These are phyloP conservation scores for Hestina assimilis DNA, from an alignment of 1,140 invertebrate genomes.

Conservation along the genomic window DNA sequence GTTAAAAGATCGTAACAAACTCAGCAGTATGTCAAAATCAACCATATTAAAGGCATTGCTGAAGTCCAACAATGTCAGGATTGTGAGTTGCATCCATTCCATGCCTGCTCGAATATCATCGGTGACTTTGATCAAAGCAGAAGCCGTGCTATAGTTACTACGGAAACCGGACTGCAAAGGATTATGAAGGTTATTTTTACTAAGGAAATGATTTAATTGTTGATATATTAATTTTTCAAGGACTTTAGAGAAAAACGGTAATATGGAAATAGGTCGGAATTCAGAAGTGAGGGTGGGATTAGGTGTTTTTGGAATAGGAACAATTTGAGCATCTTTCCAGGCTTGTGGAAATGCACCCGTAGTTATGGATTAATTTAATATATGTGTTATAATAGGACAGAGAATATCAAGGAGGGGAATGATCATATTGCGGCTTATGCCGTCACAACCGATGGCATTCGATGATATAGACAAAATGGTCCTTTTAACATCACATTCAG, in stretches of 20 bases:
- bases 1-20: background rate
- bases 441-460: background rate
- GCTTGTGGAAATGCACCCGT: background rate
- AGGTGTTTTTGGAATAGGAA: constrained; percentile 3
- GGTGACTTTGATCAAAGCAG: constrained; percentile 4
- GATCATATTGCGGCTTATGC: constrained; percentile 3
- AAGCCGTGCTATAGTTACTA: background rate
- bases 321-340: background rate
- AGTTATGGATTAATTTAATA: constrained; percentile 4
- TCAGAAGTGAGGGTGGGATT: background rate
- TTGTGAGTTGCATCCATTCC: constrained; percentile 2
- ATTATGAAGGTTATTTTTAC: background rate
- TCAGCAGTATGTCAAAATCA: background rate
- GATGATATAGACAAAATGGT: background rate
- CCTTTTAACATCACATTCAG: background rate
- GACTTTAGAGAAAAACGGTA: constrained; percentile 2
- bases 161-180: constrained; percentile 11
- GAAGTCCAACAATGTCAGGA: background rate
- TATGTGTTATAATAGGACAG: constrained; percentile 10
- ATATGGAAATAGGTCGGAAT: constrained; percentile 7
- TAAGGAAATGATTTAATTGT: background rate
- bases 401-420: constrained; percentile 3
- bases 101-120: background rate
- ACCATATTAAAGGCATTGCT: background rate
- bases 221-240: constrained; percentile 1